A percentile compares a stretch with the other conserved stretches of the same genome.
phyloP scores from a whole-genome alignment of 2,113 vertebrate genomes.

The Nettapus auritus region DNA sequence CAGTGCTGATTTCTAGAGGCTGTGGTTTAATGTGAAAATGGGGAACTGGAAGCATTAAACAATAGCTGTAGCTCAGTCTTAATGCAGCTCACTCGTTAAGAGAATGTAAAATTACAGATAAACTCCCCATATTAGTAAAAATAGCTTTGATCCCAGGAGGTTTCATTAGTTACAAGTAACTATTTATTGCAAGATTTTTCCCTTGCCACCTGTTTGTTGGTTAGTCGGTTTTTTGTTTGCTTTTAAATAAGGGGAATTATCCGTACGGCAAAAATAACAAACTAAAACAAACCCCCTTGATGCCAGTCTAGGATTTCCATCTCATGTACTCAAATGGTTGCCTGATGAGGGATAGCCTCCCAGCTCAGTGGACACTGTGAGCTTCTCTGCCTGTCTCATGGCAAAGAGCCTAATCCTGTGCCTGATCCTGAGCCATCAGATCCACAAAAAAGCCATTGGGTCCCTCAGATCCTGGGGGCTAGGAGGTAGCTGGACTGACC shows the following conservation, averaged over 20 bases:
- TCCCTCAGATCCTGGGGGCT: not conserved
- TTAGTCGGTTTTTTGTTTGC: not conserved
- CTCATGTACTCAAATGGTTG: not conserved
- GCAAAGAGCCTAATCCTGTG: not conserved
- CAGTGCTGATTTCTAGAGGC: not conserved
- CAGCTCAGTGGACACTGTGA: not conserved
- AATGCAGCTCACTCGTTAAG: not conserved
- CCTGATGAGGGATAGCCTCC: not conserved
- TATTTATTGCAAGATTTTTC: not conserved
- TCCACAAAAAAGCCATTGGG: not conserved
- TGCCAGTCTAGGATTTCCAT: not conserved
- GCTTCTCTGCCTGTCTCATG: not conserved
- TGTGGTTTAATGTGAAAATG: not conserved
- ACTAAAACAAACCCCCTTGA: not conserved
- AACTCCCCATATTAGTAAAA: constrained; percentile 2
- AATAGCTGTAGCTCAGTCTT: not conserved
- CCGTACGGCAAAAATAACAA: not conserved
- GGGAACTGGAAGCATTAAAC: not conserved
- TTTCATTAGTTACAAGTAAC: not conserved
- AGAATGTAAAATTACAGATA: not conserved
- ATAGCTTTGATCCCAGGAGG: not conserved
- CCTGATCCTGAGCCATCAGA: not conserved
- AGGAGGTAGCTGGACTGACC: not conserved
- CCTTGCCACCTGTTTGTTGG: not conserved
- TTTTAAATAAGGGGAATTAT: not conserved